Percentiles rank a stretch among this genome's conserved stretches.
Evolutionary conservation across 2,797 vertebrate genomes (phyloP).

Genomic region (Sciaenops ocellatus): DNA sequence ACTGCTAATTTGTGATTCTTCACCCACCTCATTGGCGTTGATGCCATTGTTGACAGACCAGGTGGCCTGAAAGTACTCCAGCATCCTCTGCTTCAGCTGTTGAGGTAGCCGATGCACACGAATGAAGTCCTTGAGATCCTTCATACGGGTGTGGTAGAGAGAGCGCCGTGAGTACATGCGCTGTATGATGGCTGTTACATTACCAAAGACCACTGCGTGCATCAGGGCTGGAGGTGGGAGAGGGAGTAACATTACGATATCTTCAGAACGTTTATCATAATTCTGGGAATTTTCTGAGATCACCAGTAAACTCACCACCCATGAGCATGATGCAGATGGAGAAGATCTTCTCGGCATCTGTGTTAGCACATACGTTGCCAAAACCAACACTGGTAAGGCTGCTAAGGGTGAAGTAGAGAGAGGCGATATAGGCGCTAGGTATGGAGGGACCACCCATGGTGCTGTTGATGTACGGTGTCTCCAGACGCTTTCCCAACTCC

Average conservation of each 20-base stretch:
- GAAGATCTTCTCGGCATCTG: conserved; percentile 96
- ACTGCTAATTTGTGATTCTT: background rate
- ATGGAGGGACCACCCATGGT: conserved; percentile 92
- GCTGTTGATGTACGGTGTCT: conserved; percentile 92
- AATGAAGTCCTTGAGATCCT: conserved; percentile 97
- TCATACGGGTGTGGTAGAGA: conserved; percentile 96
- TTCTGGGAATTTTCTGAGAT: background rate
- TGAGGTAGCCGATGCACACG: conserved; percentile 93
- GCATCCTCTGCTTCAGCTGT: conserved; percentile 95
- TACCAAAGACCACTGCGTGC: conserved; percentile 97
- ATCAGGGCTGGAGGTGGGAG: conserved; percentile 89
- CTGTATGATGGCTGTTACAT: conserved; percentile 98
- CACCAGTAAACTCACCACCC: conserved; percentile 84
- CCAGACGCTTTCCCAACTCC: conserved; percentile 94
- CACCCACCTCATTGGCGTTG: conserved; percentile 92
- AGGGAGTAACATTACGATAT: background rate
- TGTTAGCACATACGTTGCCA: conserved; percentile 96
- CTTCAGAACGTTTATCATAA: background rate
- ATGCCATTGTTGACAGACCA: conserved; percentile 98
- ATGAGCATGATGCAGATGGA: conserved; percentile 99
- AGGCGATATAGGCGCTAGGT: conserved; percentile 94
- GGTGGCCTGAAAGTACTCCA: conserved; percentile 97
- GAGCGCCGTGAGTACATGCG: conserved; percentile 97
- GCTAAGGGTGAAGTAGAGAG: conserved; percentile 98
- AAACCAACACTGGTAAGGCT: conserved; percentile 96